Percentiles rank a stretch among this genome's conserved stretches.
phyloP scores from a whole-genome alignment of 2,113 vertebrate species.

The Sorex araneus region DNA sequence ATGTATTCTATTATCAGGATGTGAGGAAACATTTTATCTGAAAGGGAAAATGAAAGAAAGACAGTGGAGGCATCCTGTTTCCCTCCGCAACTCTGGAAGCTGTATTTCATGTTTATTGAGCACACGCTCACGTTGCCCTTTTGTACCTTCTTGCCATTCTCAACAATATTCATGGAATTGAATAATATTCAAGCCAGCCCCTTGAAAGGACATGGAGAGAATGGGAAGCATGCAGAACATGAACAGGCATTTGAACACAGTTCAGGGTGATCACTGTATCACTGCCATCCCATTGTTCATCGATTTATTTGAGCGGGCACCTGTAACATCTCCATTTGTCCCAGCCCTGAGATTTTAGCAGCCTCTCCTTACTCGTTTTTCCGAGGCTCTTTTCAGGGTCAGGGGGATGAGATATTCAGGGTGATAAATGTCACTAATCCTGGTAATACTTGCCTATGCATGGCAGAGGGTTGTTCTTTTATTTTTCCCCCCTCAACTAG shows the following conservation, averaged over 20 bases:
- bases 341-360: too few species aligned
- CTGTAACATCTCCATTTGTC: too few species aligned
- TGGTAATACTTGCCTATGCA: fast-evolving
- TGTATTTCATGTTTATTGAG: neutral
- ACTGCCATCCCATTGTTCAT: too few species aligned
- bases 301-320: too few species aligned
- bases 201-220: neutral
- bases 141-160: neutral
- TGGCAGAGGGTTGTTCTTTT: neutral
- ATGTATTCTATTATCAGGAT: neutral
- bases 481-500: neutral
- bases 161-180: neutral
- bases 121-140: neutral
- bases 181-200: neutral
- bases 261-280: neutral
- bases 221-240: neutral
- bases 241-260: slow-evolving; percentile 11
- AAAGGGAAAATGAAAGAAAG: neutral
- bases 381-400: too few species aligned
- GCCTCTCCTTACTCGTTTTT: too few species aligned
- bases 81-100: neutral
- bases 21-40: neutral
- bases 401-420: too few species aligned
- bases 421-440: neutral
- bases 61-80: neutral